A percentile compares a stretch with the other conserved stretches of the same genome.
Conservation (phyloP, 2,888 invertebrate genomes). For the Phlogophora meticulosa region DNA sequence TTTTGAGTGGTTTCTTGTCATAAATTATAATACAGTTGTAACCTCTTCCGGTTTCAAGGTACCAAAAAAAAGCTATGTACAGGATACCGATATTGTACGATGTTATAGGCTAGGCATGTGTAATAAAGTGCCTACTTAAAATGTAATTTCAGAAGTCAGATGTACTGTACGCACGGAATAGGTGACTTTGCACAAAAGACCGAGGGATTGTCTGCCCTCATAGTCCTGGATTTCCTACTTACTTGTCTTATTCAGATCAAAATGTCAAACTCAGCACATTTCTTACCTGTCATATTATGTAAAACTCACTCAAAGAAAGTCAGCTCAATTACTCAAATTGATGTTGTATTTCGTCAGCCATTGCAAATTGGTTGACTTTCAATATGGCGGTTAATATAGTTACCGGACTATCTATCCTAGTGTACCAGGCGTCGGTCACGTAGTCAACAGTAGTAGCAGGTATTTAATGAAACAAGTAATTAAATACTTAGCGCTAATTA, state of each 20-base stretch:
- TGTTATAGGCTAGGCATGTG: too few relatives aligned
- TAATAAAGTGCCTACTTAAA: too few relatives aligned
- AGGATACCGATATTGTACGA: too few relatives aligned
- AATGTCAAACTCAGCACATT: neutral
- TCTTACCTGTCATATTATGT: neutral
- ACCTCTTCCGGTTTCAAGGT: constrained; percentile 19
- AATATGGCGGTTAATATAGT: neutral
- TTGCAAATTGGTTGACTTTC: constrained; percentile 34
- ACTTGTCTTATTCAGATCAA: neutral
- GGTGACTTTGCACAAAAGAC: too few relatives aligned
- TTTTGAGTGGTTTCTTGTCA: constrained; percentile 3
- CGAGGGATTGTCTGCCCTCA: too few relatives aligned
- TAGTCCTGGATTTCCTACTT: too few relatives aligned
- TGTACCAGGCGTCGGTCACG: constrained; percentile 42
- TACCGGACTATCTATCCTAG: neutral
- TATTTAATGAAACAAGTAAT: constrained; percentile 36
- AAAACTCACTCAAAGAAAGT: neutral
- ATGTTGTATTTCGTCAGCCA: constrained; percentile 36
- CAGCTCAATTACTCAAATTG: constrained; percentile 16
- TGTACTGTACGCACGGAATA: too few relatives aligned
- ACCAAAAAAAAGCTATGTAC: neutral
- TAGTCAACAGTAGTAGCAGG: constrained; percentile 16
- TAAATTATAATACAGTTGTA: constrained; percentile 10
- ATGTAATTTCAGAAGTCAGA: too few relatives aligned
- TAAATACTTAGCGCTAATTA: constrained; percentile 1